Evolutionary conservation across 1,140 invertebrate genomes (phyloP), one percentile per base, ranked within the genome.

Genomic region (Doryteuthis pealeii): DNA sequence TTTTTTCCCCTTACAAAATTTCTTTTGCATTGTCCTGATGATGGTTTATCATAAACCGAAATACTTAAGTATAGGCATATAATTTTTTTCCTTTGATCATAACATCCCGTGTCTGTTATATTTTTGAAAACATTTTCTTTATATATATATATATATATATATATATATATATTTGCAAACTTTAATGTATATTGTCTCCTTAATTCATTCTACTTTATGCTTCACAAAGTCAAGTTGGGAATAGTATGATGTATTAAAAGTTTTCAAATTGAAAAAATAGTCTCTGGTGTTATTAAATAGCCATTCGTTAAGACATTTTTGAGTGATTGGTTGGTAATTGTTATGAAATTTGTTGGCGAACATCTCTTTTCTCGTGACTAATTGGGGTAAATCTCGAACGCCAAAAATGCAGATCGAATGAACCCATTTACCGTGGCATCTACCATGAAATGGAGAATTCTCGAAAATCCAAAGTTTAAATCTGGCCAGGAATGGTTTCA

Each of bases 301-400:
- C 26, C 82, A 76, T 65, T 84, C 80, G 31, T 82, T 80, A 67
- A 87, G 72, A 76, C 85, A 87, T 40, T 82, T 72, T 12, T 80
- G 71, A 1, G 80, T 77, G 18, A 80, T 43, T 1, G 78, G 79
- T 70, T 85, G 74, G 69, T 72, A 80, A 26, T 80, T 62, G 8
- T 65, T n/a, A 71, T 79, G 76, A 66, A 85, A 83, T 73, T 85
- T 85, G 68, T 85, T 85, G 18, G 75, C 83, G 43, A 85, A 84
- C 32, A 84, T 58, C 71, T 82, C 83, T 31, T 71, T 73, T 67
- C 79, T 74, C n/a, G 49, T 72, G 10, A 73, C 74, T n/a, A 84
- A 72, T 28, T 67, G 32, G 2, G 79, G 76, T 0, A 87, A 74
- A 73, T 87, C 84, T 28, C 81, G 82, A 32, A 83, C 76, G 12